Evolutionary conservation across 2,113 vertebrate genomes (phyloP).

Genomic region (Aptenodytes forsteri): DNA sequence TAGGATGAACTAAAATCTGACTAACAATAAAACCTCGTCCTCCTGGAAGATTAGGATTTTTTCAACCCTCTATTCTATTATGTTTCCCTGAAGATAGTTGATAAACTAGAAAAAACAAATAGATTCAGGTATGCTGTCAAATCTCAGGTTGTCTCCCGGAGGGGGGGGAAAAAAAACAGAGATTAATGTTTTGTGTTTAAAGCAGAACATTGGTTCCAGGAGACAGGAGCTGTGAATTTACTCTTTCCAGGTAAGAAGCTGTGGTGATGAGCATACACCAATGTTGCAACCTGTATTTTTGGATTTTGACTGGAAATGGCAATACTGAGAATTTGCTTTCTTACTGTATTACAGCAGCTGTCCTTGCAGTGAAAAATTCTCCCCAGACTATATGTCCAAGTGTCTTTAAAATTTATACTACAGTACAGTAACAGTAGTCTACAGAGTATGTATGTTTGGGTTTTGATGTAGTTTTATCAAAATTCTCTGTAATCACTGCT

Average conservation of each 20-base stretch:
- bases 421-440: neutral
- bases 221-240: neutral
- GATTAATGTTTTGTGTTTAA: neutral
- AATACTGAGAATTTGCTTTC: neutral
- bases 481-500: neutral
- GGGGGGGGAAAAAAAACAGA: no score
- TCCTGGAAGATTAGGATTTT: neutral
- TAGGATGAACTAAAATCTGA: neutral
- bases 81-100: neutral
- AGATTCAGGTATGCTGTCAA: neutral
- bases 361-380: neutral
- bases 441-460: neutral
- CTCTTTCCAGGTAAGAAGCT: neutral
- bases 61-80: neutral
- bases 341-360: neutral
- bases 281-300: neutral
- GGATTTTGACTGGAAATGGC: neutral
- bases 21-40: neutral
- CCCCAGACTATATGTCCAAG: neutral
- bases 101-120: neutral
- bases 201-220: neutral
- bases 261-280: neutral
- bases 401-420: neutral
- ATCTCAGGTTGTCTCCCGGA: neutral
- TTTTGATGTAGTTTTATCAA: neutral